These are phyloP conservation scores for Hypocryptadius cinnamomeus DNA, from an alignment of 2,113 vertebrate genomes.

Conservation along the genomic window DNA sequence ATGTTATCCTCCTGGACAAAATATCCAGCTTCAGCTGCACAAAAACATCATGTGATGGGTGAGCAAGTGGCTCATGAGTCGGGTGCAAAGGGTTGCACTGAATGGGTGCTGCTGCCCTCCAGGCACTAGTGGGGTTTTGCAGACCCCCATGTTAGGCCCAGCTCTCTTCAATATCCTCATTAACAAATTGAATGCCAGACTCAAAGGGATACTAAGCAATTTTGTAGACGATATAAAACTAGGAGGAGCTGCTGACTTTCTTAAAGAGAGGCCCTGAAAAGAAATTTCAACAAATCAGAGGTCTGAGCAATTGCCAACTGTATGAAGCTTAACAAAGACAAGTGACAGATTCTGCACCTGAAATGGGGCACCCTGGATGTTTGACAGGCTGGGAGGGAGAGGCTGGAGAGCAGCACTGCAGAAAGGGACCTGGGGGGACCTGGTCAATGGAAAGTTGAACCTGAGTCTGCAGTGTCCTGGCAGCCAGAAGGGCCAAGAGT, in stretches of 20 bases:
- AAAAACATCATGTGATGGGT: not conserved
- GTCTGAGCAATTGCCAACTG: accelerated
- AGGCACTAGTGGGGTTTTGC: no score
- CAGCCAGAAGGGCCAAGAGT: accelerated
- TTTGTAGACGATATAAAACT: not conserved
- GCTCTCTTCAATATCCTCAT: not conserved
- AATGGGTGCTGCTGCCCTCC: not conserved
- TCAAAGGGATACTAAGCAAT: not conserved
- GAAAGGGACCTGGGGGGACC: not conserved
- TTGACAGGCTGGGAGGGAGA: not conserved
- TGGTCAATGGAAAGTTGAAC: accelerated
- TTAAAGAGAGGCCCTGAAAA: not conserved
- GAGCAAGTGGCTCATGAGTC: not conserved
- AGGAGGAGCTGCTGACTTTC: not conserved
- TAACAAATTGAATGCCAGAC: not conserved
- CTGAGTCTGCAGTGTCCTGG: accelerated
- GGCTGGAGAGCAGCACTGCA: not conserved
- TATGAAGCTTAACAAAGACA: not conserved
- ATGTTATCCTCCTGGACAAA: not conserved
- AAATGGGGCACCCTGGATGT: not conserved
- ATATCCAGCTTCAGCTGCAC: not conserved
- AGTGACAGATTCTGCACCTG: not conserved
- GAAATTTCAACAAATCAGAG: not conserved
- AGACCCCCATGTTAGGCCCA: no score
- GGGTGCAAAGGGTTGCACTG: not conserved